A percentile compares a stretch with the other conserved stretches of the same genome.
Conservation (phyloP, 1,140 invertebrate species). For the Portunus trituberculatus region DNA sequence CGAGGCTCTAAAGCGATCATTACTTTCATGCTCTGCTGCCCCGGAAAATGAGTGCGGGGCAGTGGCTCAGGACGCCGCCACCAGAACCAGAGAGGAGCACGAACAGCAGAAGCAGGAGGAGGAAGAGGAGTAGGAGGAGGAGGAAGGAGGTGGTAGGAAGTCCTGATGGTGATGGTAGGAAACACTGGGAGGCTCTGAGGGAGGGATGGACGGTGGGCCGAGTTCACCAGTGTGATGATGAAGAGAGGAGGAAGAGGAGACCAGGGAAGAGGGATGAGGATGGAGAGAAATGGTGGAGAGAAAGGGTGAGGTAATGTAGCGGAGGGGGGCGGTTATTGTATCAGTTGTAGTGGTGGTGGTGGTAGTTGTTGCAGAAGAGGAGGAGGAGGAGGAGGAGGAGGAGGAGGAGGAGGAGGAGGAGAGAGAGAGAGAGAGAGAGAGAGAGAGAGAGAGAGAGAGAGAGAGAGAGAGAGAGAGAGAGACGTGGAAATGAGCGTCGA, state of each 20-base stretch:
- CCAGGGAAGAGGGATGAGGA: background rate
- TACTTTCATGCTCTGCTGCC: constrained; percentile 71
- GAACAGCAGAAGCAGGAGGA: background rate
- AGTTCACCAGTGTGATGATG: background rate
- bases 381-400: too few relatives aligned
- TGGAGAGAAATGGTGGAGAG: background rate
- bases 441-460: too few relatives aligned
- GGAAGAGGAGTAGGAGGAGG: background rate
- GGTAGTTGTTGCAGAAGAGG: too few relatives aligned
- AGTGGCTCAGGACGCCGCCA: constrained; percentile 26
- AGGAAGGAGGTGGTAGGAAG: background rate
- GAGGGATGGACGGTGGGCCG: background rate
- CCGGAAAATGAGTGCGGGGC: constrained; percentile 72
- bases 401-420: too few relatives aligned
- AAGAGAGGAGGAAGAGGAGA: background rate
- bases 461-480: background rate
- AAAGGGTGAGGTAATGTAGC: background rate
- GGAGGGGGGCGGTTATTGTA: too few relatives aligned
- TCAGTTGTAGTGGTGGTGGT: too few relatives aligned
- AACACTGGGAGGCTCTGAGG: background rate
- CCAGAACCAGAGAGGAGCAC: constrained; percentile 38
- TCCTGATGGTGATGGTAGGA: background rate
- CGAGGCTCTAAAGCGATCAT: constrained; percentile 71
- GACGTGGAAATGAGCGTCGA: background rate
- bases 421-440: too few relatives aligned